phyloP scores from a whole-genome alignment of 2,888 invertebrate species.

The Didymodactylos carnosus region DNA sequence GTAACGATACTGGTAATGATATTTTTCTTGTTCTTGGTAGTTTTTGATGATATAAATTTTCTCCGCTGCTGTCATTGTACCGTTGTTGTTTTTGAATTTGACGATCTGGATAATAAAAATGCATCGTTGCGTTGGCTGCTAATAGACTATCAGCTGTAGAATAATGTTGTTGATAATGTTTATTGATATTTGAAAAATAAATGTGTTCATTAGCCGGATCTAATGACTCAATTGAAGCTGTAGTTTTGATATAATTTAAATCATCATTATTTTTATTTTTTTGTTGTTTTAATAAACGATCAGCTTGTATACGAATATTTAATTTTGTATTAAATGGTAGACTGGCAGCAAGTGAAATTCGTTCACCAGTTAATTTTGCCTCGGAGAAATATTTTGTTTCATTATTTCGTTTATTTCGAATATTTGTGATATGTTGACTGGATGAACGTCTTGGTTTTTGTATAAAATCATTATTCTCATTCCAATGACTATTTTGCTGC shows the following conservation, averaged over 20 bases:
- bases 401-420: not conserved
- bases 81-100: not conserved
- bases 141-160: not conserved
- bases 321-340: not conserved
- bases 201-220: not conserved
- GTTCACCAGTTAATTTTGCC: no score
- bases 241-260: not conserved
- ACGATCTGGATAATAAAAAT: no score
- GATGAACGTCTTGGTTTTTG: not conserved
- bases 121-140: no score
- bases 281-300: not conserved
- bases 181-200: not conserved
- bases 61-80: not conserved
- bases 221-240: not conserved
- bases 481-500: not conserved
- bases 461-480: not conserved
- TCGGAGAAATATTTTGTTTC: not conserved
- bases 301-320: not conserved
- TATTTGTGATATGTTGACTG: not conserved
- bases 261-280: not conserved
- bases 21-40: not conserved
- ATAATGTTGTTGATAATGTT: not conserved
- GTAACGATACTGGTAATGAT: not conserved
- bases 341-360: not conserved
- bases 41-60: not conserved